Percentiles rank a stretch among this genome's conserved stretches.
Conservation (phyloP, 2,797 vertebrate species). For the Coregonus suidteri region DNA sequence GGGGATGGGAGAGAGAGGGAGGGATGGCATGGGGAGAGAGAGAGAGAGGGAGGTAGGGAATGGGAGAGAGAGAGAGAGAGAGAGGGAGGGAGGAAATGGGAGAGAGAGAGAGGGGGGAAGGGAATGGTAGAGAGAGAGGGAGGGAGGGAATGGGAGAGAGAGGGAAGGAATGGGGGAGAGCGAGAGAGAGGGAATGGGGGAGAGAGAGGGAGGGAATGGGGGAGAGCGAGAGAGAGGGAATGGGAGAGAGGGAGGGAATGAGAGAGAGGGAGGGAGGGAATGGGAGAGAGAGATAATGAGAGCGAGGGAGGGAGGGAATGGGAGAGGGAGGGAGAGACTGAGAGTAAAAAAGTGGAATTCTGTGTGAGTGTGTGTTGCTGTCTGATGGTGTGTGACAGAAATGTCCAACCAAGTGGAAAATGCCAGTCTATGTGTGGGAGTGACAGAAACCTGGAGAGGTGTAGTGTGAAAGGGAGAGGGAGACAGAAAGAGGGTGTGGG, state of each 20-base stretch:
- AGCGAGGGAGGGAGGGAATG: background rate
- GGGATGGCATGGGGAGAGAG: no score
- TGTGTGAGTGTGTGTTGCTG: no score
- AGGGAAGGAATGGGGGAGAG: background rate
- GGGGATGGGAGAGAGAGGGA: no score
- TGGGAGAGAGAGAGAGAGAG: no score
- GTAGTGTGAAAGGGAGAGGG: background rate
- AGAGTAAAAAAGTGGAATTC: background rate
- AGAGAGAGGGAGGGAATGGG: background rate
- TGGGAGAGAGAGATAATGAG: background rate
- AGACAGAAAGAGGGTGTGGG: background rate
- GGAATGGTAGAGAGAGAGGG: background rate
- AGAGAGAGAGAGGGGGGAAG: background rate
- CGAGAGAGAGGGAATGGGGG: background rate
- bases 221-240: background rate
- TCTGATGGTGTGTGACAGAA: background rate
- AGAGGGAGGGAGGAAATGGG: no score
- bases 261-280: background rate
- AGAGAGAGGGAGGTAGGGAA: no score
- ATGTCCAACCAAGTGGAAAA: background rate
- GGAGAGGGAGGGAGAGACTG: background rate
- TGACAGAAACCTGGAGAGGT: background rate
- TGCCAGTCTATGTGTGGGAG: background rate
- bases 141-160: background rate
- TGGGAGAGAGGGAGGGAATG: background rate